phyloP scores from a whole-genome alignment of 92 coral and sea anemone species.

The Umimayanthus kanabou region DNA sequence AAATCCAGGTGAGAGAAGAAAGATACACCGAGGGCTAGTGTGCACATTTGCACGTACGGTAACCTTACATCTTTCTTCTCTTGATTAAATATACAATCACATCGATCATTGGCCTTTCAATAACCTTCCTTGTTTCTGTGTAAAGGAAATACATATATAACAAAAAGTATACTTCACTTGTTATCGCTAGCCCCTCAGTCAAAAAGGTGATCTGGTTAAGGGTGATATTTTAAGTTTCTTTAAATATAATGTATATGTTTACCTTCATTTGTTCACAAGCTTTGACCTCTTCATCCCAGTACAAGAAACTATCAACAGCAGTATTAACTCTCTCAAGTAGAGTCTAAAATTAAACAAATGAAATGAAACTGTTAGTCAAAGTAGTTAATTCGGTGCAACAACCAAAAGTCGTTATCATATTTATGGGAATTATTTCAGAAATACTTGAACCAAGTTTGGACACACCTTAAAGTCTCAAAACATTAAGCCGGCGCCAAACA shows the following conservation, averaged over 20 bases:
- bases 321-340: conserved; percentile 82
- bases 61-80: no score
- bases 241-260: not conserved
- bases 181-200: no score
- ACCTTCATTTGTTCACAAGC: conserved; percentile 91
- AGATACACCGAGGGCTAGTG: not conserved
- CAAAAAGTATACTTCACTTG: no score
- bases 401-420: not conserved
- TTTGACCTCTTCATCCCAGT: conserved; percentile 95
- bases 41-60: no score
- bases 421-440: no score
- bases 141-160: not conserved
- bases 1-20: not conserved
- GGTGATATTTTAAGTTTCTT: not conserved
- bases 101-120: no score
- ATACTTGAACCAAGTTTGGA: not conserved
- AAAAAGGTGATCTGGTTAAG: no score
- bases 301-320: conserved; percentile 82
- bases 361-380: not conserved
- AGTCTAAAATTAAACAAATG: conserved; percentile 48
- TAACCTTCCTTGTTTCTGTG: not conserved
- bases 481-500: no score
- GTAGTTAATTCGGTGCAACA: not conserved
- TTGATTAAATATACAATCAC: no score
- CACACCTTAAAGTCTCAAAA: no score